Percentiles rank a stretch among this genome's conserved stretches.
phyloP scores from a whole-genome alignment of 2,113 vertebrate genomes.

The Trichechus manatus region DNA sequence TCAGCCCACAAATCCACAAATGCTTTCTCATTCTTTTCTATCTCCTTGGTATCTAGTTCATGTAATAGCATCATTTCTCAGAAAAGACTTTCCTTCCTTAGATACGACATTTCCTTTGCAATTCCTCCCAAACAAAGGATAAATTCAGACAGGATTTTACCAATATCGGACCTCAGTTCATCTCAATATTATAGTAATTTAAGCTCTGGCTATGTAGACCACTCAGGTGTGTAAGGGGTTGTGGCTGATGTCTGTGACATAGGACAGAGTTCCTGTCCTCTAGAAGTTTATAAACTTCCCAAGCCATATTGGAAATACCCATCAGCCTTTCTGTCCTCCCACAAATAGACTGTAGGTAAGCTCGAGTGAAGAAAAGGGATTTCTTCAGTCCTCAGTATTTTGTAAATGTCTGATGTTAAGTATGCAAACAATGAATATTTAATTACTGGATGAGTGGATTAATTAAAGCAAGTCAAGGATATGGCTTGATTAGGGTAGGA shows the following conservation, averaged over 20 bases:
- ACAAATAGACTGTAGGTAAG: background rate
- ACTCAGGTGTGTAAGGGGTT: background rate
- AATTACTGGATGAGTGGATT: background rate
- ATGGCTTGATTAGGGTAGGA: background rate
- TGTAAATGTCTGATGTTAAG: background rate
- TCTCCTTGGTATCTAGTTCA: background rate
- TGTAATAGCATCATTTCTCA: conserved; percentile 9
- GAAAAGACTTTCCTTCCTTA: background rate
- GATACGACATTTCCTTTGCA: background rate
- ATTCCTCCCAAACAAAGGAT: background rate
- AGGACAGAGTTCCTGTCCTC: background rate
- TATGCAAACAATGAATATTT: background rate
- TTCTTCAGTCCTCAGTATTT: background rate
- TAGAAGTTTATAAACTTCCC: background rate
- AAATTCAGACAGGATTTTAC: background rate
- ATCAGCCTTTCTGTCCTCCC: background rate
- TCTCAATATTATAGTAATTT: background rate
- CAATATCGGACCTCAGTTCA: background rate
- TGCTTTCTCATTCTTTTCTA: conserved; percentile 35
- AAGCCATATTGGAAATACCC: background rate
- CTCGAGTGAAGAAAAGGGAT: background rate
- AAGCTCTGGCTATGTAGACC: background rate
- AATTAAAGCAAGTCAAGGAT: background rate
- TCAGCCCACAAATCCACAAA: conserved; percentile 66
- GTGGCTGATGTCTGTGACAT: background rate